A percentile compares a stretch with the other conserved stretches of the same genome.
These are phyloP conservation scores for Synodontis membranacea DNA, from an alignment of 2,113 vertebrate species.

Conservation along the genomic window DNA sequence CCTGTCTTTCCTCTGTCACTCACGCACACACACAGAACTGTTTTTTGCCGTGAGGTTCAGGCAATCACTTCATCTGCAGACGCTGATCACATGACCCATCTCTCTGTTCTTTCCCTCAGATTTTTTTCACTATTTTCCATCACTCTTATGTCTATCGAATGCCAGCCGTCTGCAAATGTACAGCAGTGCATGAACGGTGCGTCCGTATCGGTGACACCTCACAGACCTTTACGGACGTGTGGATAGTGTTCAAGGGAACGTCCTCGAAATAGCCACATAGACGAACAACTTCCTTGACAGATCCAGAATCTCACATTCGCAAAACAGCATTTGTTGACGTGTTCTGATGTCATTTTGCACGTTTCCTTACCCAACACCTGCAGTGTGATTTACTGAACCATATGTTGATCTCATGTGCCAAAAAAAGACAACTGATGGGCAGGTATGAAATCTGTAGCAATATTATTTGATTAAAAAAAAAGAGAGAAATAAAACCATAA, in stretches of 20 bases:
- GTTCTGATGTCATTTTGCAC: background rate
- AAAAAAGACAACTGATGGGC: background rate
- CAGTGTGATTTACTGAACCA: background rate
- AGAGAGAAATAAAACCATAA: background rate
- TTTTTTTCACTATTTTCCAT: too few relatives aligned
- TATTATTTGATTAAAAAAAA: background rate
- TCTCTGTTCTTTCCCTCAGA: constrained; percentile 23
- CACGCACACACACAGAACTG: constrained; percentile 21
- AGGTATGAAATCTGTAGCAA: background rate
- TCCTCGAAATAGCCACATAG: background rate
- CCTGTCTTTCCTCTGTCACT: constrained; percentile 27
- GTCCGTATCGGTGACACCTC: background rate
- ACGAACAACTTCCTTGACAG: background rate
- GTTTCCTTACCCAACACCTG: background rate
- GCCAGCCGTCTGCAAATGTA: background rate
- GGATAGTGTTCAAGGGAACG: background rate
- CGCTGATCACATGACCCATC: constrained; percentile 22
- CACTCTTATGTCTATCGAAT: background rate
- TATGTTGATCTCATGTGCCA: background rate
- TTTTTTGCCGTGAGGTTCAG: constrained; percentile 46
- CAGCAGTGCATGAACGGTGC: background rate
- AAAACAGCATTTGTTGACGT: background rate
- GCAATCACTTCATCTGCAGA: constrained; percentile 25
- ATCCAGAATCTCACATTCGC: background rate
- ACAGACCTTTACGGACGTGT: background rate